phyloP scores from a whole-genome alignment of 1,140 invertebrate genomes.

The Lepidostoma basale region DNA sequence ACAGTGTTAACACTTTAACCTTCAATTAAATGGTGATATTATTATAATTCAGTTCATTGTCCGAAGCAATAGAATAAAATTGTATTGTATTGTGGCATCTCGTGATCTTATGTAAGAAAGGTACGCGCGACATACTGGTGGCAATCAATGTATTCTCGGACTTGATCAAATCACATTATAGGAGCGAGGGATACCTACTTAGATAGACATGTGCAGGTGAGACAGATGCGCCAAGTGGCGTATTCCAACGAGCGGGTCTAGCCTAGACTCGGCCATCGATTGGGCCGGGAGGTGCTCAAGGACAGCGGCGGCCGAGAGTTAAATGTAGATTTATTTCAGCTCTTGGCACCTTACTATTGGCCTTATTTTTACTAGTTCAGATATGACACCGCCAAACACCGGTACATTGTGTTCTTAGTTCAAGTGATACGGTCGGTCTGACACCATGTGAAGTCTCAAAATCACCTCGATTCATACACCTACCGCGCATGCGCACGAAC shows the following conservation, averaged over 20 bases:
- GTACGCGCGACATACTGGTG: too few species aligned
- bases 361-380: conserved; percentile 62
- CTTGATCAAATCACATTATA: too few species aligned
- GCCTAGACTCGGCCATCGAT: not conserved
- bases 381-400: conserved; percentile 56
- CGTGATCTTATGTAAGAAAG: too few species aligned
- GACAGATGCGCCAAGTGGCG: not conserved
- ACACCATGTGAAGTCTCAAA: conserved; percentile 34
- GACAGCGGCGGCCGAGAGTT: conserved; percentile 35
- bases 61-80: too few species aligned
- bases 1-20: too few species aligned
- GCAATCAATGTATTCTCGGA: too few species aligned
- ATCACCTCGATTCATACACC: not conserved
- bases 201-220: not conserved
- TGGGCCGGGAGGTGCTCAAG: conserved; percentile 17
- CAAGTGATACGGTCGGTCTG: conserved; percentile 38
- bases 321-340: conserved; percentile 44
- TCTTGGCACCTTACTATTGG: conserved; percentile 59
- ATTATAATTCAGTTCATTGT: too few species aligned
- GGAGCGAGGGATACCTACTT: too few species aligned
- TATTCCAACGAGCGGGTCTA: not conserved
- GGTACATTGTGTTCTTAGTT: conserved; percentile 54
- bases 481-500: not conserved
- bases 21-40: too few species aligned
- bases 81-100: too few species aligned